Conservation (phyloP, 2,113 vertebrate species). For the Mormoops blainvillei region DNA sequence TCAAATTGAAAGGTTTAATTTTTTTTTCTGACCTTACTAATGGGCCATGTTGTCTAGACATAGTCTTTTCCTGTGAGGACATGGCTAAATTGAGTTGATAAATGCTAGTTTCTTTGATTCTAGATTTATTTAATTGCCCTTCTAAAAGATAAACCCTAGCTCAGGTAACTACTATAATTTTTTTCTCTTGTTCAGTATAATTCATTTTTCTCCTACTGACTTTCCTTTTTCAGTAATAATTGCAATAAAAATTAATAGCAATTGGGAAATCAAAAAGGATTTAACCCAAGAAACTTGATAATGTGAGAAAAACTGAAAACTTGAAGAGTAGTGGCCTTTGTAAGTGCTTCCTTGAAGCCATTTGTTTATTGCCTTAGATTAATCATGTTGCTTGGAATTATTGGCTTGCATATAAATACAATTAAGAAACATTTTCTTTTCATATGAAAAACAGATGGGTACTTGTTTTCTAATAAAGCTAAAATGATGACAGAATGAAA, state of each 20-base stretch:
- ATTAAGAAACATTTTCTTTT: constrained; percentile 69
- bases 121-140: neutral
- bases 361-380: constrained; percentile 58
- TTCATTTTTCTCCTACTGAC: constrained; percentile 1
- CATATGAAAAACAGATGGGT: constrained; percentile 69
- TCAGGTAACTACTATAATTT: neutral
- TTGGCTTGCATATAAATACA: constrained; percentile 65
- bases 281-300: constrained; percentile 22
- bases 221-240: constrained; percentile 23
- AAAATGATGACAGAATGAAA: constrained; percentile 73
- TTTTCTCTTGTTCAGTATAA: neutral
- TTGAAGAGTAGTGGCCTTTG: constrained; percentile 3
- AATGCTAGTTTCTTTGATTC: neutral
- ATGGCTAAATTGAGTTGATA: constrained; percentile 10
- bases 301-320: constrained; percentile 35
- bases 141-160: constrained; percentile 35
- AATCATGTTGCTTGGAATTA: constrained; percentile 59
- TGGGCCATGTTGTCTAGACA: neutral
- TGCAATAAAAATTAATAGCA: constrained; percentile 29
- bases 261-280: constrained; percentile 22
- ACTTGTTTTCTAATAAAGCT: constrained; percentile 73
- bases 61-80: neutral
- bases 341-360: constrained; percentile 51
- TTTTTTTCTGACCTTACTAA: neutral
- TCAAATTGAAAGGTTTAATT: neutral